Conservation (phyloP, 2,113 vertebrate genomes). For the Petroica traversi region DNA sequence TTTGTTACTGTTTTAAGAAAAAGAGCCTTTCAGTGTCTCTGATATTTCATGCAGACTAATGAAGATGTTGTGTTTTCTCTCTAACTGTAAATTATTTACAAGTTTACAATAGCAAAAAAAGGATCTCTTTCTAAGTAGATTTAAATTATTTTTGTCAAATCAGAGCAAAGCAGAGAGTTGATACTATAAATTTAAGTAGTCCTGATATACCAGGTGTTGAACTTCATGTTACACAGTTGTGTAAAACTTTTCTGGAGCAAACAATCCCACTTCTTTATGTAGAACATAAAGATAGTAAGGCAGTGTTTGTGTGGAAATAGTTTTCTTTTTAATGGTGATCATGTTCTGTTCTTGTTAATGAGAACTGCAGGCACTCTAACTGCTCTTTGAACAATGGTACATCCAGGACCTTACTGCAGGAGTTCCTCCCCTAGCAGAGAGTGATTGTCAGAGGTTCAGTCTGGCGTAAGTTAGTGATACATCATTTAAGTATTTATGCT, state of each 20-base stretch:
- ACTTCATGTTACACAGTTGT: neutral
- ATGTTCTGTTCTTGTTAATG: neutral
- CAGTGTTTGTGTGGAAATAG: neutral
- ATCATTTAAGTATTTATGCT: neutral
- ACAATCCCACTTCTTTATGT: neutral
- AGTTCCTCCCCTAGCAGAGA: neutral
- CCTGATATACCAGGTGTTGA: neutral
- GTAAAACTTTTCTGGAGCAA: neutral
- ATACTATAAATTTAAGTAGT: neutral
- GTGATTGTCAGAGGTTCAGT: neutral
- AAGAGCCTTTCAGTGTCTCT: neutral
- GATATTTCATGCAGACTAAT: neutral
- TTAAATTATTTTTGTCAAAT: neutral
- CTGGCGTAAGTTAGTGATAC: neutral
- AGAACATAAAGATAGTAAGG: accelerated
- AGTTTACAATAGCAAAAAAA: neutral
- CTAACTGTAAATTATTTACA: neutral
- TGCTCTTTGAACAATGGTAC: neutral
- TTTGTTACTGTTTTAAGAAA: neutral
- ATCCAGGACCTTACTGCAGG: neutral
- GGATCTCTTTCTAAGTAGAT: neutral
- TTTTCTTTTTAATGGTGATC: neutral
- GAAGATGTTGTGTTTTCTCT: neutral
- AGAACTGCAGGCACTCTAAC: neutral
- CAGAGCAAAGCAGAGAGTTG: neutral